Percentiles rank a stretch among this genome's conserved stretches.
These are phyloP conservation scores for Belgica antarctica DNA, from an alignment of 2,888 invertebrate genomes.

Conservation along the genomic window DNA sequence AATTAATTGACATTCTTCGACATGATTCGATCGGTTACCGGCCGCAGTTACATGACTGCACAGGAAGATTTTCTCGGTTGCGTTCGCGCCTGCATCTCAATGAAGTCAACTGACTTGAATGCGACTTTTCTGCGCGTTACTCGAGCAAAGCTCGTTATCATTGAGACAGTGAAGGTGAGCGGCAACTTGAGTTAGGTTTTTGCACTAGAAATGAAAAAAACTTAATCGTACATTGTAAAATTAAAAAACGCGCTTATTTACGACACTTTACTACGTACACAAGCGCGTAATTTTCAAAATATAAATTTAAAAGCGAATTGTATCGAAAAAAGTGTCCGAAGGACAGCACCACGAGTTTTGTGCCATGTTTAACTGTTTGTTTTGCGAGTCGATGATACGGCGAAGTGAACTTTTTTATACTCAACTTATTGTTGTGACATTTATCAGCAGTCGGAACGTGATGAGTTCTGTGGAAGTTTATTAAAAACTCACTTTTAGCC, in stretches of 20 bases:
- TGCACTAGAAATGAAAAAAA: slow-evolving; percentile 37
- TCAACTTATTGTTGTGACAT: neutral
- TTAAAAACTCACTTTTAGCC: no score
- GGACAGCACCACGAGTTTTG: slow-evolving; percentile 17
- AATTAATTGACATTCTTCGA: slow-evolving; percentile 5
- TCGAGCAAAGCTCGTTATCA: slow-evolving; percentile 15
- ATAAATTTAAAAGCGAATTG: slow-evolving; percentile 17
- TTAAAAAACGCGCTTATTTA: neutral
- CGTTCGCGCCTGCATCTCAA: neutral
- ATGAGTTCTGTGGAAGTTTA: slow-evolving; percentile 1
- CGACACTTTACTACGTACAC: neutral
- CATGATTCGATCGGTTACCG: neutral
- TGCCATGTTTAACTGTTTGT: neutral
- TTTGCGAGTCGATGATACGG: neutral
- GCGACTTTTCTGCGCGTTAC: neutral
- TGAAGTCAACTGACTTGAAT: neutral
- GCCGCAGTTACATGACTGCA: neutral
- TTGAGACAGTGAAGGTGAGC: slow-evolving; percentile 42
- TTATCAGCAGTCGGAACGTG: slow-evolving; percentile 1
- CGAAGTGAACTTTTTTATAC: neutral
- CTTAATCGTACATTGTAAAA: neutral
- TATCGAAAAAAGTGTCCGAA: slow-evolving; percentile 37
- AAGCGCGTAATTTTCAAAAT: neutral
- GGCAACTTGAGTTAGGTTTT: slow-evolving; percentile 40
- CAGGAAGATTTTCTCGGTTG: no score